Percentiles rank a stretch among this genome's conserved stretches.
phyloP scores from a whole-genome alignment of 1,140 invertebrate species.

The Calycopis cecrops region DNA sequence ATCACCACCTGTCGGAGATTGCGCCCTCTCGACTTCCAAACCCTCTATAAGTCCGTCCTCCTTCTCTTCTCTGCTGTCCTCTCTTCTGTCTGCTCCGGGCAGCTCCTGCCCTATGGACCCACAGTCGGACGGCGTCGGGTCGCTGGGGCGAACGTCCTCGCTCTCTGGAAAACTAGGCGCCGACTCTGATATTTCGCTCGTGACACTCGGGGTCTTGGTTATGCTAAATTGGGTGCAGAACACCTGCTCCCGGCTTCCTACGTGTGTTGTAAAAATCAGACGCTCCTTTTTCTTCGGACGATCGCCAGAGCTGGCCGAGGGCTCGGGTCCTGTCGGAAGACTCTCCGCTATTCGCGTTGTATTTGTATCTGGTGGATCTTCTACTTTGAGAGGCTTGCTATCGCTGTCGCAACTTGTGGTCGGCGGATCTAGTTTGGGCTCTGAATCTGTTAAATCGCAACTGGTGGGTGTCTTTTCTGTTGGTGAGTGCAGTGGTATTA shows the following conservation, averaged over 20 bases:
- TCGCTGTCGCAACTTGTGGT: background rate
- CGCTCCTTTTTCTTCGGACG: conserved; percentile 39
- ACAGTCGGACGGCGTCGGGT: conserved; percentile 13
- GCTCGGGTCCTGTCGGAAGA: conserved; percentile 3
- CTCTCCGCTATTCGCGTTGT: background rate
- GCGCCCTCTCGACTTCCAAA: conserved; percentile 46
- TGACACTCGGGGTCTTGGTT: conserved; percentile 63
- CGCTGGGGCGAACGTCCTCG: conserved; percentile 28
- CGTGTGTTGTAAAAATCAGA: conserved; percentile 56
- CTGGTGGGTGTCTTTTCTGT: conserved; percentile 43
- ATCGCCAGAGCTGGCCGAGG: conserved; percentile 16
- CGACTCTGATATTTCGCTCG: conserved; percentile 60
- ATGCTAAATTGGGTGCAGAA: conserved; percentile 66
- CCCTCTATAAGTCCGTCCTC: conserved; percentile 3
- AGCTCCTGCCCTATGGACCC: conserved; percentile 10
- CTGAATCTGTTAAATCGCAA: background rate
- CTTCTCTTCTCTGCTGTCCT: background rate
- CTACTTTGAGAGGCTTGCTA: background rate
- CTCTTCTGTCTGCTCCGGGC: conserved; percentile 51
- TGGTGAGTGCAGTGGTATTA: conserved; percentile 74
- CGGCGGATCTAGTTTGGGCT: background rate
- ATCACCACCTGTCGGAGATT: conserved; percentile 48
- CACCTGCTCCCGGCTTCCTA: conserved; percentile 60
- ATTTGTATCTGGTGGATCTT: background rate
- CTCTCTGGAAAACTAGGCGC: conserved; percentile 49